A percentile compares a stretch with the other conserved stretches of the same genome.
These are phyloP conservation scores for Latrodectus hesperus DNA, from an alignment of 2,888 invertebrate genomes.

Conservation along the genomic window DNA sequence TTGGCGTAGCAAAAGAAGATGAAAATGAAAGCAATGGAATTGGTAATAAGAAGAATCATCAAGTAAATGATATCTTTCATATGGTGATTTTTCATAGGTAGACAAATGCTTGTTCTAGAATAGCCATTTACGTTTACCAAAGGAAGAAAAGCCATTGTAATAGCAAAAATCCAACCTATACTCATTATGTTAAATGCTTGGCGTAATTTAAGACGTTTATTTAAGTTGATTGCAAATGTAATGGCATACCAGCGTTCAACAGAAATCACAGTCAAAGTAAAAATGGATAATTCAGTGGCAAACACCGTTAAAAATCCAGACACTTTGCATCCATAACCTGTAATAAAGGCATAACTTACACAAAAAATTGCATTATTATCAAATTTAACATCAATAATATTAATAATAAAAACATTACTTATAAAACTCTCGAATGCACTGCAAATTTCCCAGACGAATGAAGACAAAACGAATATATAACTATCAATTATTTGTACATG, in stretches of 20 bases:
- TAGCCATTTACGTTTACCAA: conserved; percentile 89
- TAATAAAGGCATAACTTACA: background rate
- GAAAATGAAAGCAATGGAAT: conserved; percentile 86
- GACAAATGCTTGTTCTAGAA: conserved; percentile 90
- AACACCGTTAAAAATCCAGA: conserved; percentile 92
- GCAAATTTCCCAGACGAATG: no score
- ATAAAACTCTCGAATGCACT: no score
- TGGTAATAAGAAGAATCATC: conserved; percentile 83
- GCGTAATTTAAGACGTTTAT: conserved; percentile 84
- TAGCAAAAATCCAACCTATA: conserved; percentile 86
- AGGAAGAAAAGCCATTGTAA: conserved; percentile 86
- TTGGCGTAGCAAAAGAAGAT: conserved; percentile 88
- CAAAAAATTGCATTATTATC: background rate
- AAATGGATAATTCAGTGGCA: conserved; percentile 89
- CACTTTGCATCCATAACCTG: conserved; percentile 83
- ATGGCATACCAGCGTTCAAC: conserved; percentile 84
- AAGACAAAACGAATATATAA: no score
- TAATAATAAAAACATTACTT: background rate
- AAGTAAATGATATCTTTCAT: conserved; percentile 84
- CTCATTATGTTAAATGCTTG: conserved; percentile 85
- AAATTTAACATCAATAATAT: no score
- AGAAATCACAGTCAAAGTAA: conserved; percentile 89
- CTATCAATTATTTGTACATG: no score
- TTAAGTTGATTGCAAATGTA: conserved; percentile 87
- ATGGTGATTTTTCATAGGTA: conserved; percentile 87